phyloP scores from a whole-genome alignment of 2,888 invertebrate species.

The Muschampia plurimacula region DNA sequence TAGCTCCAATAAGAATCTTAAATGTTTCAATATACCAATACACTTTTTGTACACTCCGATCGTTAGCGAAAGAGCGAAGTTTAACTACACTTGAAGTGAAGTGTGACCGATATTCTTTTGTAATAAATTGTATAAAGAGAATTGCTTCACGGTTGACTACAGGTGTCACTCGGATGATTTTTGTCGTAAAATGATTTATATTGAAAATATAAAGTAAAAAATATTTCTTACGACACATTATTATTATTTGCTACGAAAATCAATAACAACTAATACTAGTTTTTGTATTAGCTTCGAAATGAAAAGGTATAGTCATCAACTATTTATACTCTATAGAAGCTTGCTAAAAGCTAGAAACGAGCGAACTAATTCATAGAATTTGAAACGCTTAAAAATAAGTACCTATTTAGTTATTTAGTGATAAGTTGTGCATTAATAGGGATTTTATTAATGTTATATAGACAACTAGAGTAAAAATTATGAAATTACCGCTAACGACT shows the following conservation, averaged over 20 bases:
- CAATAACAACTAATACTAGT: not conserved
- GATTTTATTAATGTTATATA: too few species aligned
- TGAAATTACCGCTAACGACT: too few species aligned
- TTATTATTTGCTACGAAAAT: not conserved
- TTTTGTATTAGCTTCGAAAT: too few species aligned
- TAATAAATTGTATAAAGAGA: constrained; percentile 37
- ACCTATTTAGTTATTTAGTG: too few species aligned
- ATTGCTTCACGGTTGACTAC: constrained; percentile 37
- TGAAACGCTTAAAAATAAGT: too few species aligned
- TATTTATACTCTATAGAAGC: too few species aligned
- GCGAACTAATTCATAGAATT: too few species aligned
- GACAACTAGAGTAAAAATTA: too few species aligned
- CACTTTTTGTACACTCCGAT: constrained; percentile 31
- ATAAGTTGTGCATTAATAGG: too few species aligned
- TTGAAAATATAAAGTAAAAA: constrained; percentile 20
- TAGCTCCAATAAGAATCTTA: constrained; percentile 23
- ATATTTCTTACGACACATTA: constrained; percentile 13
- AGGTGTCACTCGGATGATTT: constrained; percentile 20
- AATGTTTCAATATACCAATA: constrained; percentile 36
- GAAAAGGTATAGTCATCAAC: too few species aligned
- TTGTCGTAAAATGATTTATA: constrained; percentile 30
- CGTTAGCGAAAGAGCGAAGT: constrained; percentile 37
- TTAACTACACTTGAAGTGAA: constrained; percentile 38
- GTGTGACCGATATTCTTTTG: constrained; percentile 40
- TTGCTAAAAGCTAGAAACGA: too few species aligned